Evolutionary conservation across 2,797 vertebrate species (phyloP).

Genomic region (Varecia variegata): DNA sequence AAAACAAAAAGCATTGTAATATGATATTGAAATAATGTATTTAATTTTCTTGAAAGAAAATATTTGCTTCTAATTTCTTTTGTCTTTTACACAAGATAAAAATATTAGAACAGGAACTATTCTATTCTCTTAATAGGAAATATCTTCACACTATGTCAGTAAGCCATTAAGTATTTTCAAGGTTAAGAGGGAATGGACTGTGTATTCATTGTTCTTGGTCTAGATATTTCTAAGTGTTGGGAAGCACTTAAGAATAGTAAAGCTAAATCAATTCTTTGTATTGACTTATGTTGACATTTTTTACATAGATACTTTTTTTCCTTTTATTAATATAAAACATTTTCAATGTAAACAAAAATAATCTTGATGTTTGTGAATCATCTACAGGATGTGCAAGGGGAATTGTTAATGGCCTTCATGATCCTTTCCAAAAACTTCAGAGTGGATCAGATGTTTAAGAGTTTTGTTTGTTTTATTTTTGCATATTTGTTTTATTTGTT

Average conservation of each 20-base stretch:
- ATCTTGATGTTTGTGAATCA: not conserved
- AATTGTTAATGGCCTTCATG: not conserved
- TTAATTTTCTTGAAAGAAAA: not conserved
- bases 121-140: not conserved
- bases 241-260: not conserved
- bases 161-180: constrained; percentile 60
- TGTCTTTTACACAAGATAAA: not conserved
- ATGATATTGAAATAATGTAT: not conserved
- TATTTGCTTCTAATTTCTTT: not conserved
- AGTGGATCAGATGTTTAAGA: not conserved
- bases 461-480: not conserved
- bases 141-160: not conserved
- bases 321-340: constrained; percentile 12
- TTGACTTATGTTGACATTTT: not conserved
- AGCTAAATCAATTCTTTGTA: constrained; percentile 15
- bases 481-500: not conserved
- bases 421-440: not conserved
- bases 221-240: constrained; percentile 32
- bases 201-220: constrained; percentile 13
- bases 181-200: not conserved
- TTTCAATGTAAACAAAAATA: constrained; percentile 41
- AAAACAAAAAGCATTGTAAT: not conserved
- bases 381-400: not conserved
- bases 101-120: not conserved
- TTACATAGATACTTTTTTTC: not conserved